Evolutionary conservation across 2,113 vertebrate species (phyloP).

Genomic region (Chionis minor): DNA sequence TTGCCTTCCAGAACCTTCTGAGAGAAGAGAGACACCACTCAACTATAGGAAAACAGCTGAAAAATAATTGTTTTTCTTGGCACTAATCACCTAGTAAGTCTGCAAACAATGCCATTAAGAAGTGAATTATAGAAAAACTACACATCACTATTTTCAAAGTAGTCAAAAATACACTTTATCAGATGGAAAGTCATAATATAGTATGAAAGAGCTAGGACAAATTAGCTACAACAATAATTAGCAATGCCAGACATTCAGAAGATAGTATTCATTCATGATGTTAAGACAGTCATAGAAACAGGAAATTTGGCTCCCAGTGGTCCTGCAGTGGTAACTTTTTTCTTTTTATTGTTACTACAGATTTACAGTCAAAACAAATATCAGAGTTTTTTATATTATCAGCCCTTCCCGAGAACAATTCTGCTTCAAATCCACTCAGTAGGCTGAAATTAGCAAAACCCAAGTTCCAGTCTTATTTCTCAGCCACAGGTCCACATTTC

Average conservation of each 20-base stretch:
- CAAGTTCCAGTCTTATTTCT: neutral
- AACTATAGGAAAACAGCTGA: neutral
- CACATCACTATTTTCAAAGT: neutral
- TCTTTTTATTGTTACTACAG: neutral
- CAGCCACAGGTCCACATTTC: neutral
- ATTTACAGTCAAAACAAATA: neutral
- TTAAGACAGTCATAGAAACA: neutral
- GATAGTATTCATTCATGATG: neutral
- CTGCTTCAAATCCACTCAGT: neutral
- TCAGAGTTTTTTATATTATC: neutral
- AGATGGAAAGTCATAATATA: neutral
- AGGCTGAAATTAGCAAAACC: neutral
- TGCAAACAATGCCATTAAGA: neutral
- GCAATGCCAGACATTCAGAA: neutral
- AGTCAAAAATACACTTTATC: neutral
- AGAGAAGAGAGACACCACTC: neutral
- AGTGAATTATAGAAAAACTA: neutral
- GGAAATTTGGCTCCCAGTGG: neutral
- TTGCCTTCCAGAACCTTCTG: neutral
- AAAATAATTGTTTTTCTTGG: neutral
- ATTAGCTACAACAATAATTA: neutral
- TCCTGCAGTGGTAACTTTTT: neutral
- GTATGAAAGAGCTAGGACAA: neutral
- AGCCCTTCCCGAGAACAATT: neutral
- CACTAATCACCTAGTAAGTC: neutral